Percentiles rank a stretch among this genome's conserved stretches.
Evolutionary conservation across 2,888 invertebrate genomes (phyloP).

Genomic region (Morpho helenor): DNA sequence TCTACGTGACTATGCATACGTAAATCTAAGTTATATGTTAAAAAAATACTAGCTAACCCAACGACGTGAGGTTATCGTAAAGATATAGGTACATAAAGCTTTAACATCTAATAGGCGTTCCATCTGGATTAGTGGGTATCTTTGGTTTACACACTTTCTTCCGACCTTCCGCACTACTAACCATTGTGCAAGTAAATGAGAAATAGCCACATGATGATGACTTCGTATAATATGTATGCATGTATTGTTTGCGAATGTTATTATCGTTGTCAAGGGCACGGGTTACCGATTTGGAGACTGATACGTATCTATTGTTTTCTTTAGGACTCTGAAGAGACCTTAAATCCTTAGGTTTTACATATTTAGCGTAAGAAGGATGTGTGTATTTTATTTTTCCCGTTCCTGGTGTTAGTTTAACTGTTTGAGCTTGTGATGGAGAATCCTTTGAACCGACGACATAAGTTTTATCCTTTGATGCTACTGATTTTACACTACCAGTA

Average conservation of each 20-base stretch:
- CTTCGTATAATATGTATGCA: constrained; percentile 90
- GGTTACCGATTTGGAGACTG: constrained; percentile 89
- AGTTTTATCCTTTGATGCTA: constrained; percentile 80
- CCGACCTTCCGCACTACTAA: constrained; percentile 86
- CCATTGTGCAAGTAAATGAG: constrained; percentile 90
- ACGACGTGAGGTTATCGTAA: constrained; percentile 1
- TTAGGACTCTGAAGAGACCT: constrained; percentile 52
- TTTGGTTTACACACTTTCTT: constrained; percentile 91
- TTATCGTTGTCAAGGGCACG: constrained; percentile 82
- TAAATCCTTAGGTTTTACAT: constrained; percentile 55
- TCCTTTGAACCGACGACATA: constrained; percentile 77
- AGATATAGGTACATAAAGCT: not conserved
- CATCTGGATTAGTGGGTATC: constrained; percentile 87
- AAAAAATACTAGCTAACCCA: constrained; percentile 2
- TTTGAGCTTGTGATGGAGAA: constrained; percentile 84
- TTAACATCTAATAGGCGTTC: constrained; percentile 82
- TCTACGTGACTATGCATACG: not conserved
- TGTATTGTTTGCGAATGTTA: constrained; percentile 84
- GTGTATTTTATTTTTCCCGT: constrained; percentile 64
- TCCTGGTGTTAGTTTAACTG: constrained; percentile 76
- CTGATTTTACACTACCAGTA: constrained; percentile 83
- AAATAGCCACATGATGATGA: constrained; percentile 93
- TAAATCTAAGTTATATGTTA: not conserved
- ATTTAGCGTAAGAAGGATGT: constrained; percentile 48
- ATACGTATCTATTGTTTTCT: constrained; percentile 83